phyloP scores from a whole-genome alignment of 2,888 invertebrate genomes.

The Alentia gelatinosa region DNA sequence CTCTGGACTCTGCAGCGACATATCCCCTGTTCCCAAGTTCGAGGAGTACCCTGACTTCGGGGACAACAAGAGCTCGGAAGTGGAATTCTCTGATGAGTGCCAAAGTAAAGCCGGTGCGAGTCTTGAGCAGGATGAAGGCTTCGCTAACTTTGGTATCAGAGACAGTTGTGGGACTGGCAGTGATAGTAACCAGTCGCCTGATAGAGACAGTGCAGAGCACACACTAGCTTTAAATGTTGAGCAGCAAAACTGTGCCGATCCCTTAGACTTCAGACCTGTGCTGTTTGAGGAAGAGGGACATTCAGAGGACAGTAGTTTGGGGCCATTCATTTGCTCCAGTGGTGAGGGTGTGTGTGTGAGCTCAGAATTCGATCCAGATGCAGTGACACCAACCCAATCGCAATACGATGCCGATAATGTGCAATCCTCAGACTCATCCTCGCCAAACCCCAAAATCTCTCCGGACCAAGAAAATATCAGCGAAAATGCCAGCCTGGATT shows the following conservation, averaged over 20 bases:
- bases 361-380: conserved; percentile 17
- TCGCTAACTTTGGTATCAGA: conserved; percentile 41
- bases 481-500: neutral
- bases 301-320: neutral
- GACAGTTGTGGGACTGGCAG: conserved; percentile 52
- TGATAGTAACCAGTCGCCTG: conserved; percentile 44
- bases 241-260: neutral
- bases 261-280: conserved; percentile 40
- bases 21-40: conserved; percentile 55
- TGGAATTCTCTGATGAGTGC: conserved; percentile 40
- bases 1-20: conserved; percentile 55
- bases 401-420: conserved; percentile 34
- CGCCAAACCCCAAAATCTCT: conserved; percentile 43
- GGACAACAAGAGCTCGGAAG: conserved; percentile 38
- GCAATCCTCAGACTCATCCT: neutral
- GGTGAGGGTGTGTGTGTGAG: neutral
- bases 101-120: neutral
- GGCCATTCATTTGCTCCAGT: neutral
- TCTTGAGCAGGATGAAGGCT: conserved; percentile 51
- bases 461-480: conserved; percentile 35
- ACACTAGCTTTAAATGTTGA: neutral
- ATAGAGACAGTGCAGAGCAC: neutral
- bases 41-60: conserved; percentile 53
- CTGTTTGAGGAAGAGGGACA: neutral
- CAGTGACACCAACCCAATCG: conserved; percentile 13